phyloP scores from a whole-genome alignment of 2,888 invertebrate genomes.

The Scaptomyza parva region DNA sequence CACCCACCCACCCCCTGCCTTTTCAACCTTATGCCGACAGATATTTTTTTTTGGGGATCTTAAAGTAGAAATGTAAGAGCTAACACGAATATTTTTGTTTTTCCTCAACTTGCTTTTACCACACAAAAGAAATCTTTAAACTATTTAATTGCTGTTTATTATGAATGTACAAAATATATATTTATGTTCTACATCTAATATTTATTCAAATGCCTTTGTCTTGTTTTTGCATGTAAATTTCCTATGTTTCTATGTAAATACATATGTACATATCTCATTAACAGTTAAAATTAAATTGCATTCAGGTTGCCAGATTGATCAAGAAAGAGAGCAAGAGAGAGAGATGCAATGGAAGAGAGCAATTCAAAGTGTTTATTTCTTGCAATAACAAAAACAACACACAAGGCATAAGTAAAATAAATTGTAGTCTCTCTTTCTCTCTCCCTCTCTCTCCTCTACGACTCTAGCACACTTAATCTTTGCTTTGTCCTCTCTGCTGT shows the following conservation, averaged over 20 bases:
- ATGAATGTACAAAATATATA: background rate
- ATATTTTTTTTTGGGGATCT: background rate
- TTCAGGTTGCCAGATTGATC: constrained; percentile 1
- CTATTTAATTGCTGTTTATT: background rate
- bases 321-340: background rate
- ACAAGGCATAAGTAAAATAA: constrained; percentile 28
- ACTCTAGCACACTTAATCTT: constrained; percentile 2
- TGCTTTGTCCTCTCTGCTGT: constrained; percentile 8
- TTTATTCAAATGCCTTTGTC: background rate
- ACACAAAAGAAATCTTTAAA: background rate
- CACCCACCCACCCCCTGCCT: background rate
- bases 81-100: too few species aligned
- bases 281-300: constrained; percentile 26
- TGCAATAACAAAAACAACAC: constrained; percentile 45
- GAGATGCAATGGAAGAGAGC: background rate
- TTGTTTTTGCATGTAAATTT: constrained; percentile 8
- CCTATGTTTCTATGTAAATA: constrained; percentile 28
- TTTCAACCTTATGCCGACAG: constrained; percentile 5
- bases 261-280: constrained; percentile 35
- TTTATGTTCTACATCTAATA: background rate
- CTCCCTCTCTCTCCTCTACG: constrained; percentile 1
- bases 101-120: background rate
- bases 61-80: background rate
- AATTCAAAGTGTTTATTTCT: constrained; percentile 46
- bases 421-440: constrained; percentile 25